Conservation (phyloP, 1,140 invertebrate species). For the Notospermus geniculatus region DNA sequence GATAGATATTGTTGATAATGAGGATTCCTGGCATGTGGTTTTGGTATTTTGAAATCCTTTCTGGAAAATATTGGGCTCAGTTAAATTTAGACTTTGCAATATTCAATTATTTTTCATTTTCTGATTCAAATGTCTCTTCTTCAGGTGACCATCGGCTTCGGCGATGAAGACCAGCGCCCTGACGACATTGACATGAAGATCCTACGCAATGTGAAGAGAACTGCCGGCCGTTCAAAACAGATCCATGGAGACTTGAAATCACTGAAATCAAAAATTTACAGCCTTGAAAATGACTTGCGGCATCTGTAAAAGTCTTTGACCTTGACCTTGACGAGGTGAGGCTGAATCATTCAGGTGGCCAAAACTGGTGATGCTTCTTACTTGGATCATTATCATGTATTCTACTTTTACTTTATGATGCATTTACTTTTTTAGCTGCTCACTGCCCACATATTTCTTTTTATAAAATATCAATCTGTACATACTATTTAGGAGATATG, state of each 20-base stretch:
- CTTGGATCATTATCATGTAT: too few species aligned
- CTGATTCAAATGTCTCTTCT: too few species aligned
- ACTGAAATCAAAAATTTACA: conserved; percentile 54
- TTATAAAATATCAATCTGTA: too few species aligned
- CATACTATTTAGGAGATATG: too few species aligned
- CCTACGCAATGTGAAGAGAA: conserved; percentile 49
- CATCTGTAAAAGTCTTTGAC: conserved; percentile 42
- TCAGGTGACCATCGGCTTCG: conserved; percentile 51
- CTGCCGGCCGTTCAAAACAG: conserved; percentile 51
- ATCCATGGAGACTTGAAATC: conserved; percentile 52
- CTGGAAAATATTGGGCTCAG: not conserved
- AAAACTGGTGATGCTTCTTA: too few species aligned
- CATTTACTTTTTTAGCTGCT: too few species aligned
- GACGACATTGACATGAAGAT: conserved; percentile 54
- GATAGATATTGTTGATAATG: not conserved
- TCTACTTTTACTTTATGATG: too few species aligned
- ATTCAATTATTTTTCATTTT: conserved; percentile 7
- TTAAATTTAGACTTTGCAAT: not conserved
- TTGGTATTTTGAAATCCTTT: not conserved
- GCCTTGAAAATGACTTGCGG: conserved; percentile 53
- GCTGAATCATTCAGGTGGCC: too few species aligned
- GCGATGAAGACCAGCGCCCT: conserved; percentile 47
- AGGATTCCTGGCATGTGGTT: not conserved
- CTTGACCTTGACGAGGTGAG: too few species aligned
- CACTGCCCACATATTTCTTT: too few species aligned